Conservation (phyloP, 1,140 invertebrate genomes). For the Ericerus pela region DNA sequence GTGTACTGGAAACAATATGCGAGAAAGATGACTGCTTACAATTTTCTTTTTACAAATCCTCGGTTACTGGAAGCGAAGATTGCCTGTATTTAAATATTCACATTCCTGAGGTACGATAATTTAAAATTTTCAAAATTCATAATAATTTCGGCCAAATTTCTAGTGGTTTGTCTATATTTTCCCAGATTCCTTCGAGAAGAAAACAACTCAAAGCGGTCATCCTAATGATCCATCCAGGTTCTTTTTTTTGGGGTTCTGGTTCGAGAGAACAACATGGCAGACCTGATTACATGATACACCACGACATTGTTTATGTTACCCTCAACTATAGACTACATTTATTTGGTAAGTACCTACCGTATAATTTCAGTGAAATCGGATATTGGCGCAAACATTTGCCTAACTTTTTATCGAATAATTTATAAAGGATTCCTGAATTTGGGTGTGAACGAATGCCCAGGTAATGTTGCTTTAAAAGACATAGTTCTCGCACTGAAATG, state of each 20-base stretch:
- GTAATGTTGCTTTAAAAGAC: conserved; percentile 33
- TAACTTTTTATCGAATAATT: not conserved
- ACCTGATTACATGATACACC: not conserved
- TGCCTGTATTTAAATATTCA: conserved; percentile 20
- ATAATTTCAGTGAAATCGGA: not conserved
- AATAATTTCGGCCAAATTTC: not conserved
- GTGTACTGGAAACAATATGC: not conserved
- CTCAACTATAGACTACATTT: conserved; percentile 3
- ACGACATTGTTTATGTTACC: conserved; percentile 8
- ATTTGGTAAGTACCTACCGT: conserved; percentile 1
- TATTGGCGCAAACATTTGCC: not conserved
- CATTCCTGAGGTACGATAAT: conserved; percentile 10
- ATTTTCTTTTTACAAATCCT: not conserved
- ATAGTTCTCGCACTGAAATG: conserved; percentile 33
- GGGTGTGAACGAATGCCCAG: conserved; percentile 1
- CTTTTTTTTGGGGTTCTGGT: not conserved
- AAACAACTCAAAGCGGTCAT: not conserved
- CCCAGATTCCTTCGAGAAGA: not conserved
- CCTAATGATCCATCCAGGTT: not conserved
- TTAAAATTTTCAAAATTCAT: not conserved
- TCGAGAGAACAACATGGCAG: not conserved
- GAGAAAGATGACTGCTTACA: not conserved
- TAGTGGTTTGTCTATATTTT: not conserved
- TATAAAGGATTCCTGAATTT: conserved; percentile 9
- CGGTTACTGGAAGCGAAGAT: conserved; percentile 18